Evolutionary conservation across 1,140 invertebrate species (phyloP).

Genomic region (Drosophila burlai): DNA sequence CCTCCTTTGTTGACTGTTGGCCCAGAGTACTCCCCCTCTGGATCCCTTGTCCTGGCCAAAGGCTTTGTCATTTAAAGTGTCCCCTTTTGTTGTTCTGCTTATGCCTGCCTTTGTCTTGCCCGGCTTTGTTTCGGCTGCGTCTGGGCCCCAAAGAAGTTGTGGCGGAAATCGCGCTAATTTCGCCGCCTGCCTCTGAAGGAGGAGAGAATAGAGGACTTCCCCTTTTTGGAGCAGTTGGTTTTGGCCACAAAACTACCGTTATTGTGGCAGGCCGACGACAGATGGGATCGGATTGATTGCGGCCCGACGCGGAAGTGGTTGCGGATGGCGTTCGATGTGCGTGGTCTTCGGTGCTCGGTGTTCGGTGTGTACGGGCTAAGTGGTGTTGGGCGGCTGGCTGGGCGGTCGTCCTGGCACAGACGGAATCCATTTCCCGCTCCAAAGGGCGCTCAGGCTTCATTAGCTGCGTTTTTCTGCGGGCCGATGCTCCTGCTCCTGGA

Average conservation of each 20-base stretch:
- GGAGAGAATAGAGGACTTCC: not conserved
- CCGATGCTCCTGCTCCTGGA: constrained; percentile 3
- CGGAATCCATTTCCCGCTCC: constrained; percentile 16
- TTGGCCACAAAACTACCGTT: constrained; percentile 44
- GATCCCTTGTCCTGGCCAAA: not conserved
- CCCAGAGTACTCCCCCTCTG: not conserved
- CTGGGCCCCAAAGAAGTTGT: constrained; percentile 37
- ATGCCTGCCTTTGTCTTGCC: not conserved
- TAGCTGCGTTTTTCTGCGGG: constrained; percentile 79
- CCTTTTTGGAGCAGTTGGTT: not conserved
- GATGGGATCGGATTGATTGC: constrained; percentile 43
- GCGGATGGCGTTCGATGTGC: constrained; percentile 14
- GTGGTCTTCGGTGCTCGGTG: not conserved
- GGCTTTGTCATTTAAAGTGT: not conserved
- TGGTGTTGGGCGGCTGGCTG: not conserved
- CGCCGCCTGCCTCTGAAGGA: constrained; percentile 39
- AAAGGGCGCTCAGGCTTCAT: constrained; percentile 61
- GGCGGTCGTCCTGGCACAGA: not conserved
- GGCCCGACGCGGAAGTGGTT: constrained; percentile 36
- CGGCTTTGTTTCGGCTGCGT: constrained; percentile 5
- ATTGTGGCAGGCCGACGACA: constrained; percentile 49
- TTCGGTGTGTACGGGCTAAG: constrained; percentile 10
- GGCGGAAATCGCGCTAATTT: constrained; percentile 77
- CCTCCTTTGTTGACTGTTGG: not conserved
- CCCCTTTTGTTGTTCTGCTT: constrained; percentile 2